Conservation (phyloP, 1,140 invertebrate genomes). For the Pomacea maculata region DNA sequence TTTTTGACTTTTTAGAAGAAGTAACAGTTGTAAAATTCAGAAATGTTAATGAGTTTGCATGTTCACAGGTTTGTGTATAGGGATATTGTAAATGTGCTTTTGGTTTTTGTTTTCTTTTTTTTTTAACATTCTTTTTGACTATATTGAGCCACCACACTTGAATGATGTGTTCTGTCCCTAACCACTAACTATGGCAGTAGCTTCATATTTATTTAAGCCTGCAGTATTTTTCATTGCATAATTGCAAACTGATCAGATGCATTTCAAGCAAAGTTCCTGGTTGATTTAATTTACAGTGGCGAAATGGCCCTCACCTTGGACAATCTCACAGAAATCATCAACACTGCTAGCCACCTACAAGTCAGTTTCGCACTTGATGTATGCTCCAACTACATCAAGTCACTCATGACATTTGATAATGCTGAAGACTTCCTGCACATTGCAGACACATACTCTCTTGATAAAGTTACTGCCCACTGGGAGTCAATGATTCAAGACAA, state of each 20-base stretch:
- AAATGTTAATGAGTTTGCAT: no score
- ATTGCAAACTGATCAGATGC: background rate
- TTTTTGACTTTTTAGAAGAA: no score
- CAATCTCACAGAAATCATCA: slow-evolving; percentile 61
- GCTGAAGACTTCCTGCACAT: slow-evolving; percentile 60
- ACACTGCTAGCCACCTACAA: slow-evolving; percentile 63
- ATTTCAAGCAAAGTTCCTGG: slow-evolving; percentile 72
- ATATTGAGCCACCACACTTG: no score
- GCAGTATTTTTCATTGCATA: background rate
- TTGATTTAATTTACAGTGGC: slow-evolving; percentile 86
- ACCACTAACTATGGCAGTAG: no score
- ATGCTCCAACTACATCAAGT: slow-evolving; percentile 61
- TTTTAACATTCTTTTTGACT: no score
- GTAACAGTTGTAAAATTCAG: no score
- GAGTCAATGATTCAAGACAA: slow-evolving; percentile 56
- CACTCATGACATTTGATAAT: slow-evolving; percentile 58
- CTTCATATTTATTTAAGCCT: no score
- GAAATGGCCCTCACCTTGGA: slow-evolving; percentile 57
- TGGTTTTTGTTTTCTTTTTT: no score
- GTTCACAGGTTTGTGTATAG: no score
- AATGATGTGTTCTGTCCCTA: no score
- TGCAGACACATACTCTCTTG: slow-evolving; percentile 61
- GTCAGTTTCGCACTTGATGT: slow-evolving; percentile 55
- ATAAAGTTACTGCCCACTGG: slow-evolving; percentile 55
- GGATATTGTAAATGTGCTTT: no score